A percentile compares a stretch with the other conserved stretches of the same genome.
Evolutionary conservation across 30 jellyfish, hydroid and myxozoan genomes (phyloP).

Genomic region (Rhopilema esculentum): DNA sequence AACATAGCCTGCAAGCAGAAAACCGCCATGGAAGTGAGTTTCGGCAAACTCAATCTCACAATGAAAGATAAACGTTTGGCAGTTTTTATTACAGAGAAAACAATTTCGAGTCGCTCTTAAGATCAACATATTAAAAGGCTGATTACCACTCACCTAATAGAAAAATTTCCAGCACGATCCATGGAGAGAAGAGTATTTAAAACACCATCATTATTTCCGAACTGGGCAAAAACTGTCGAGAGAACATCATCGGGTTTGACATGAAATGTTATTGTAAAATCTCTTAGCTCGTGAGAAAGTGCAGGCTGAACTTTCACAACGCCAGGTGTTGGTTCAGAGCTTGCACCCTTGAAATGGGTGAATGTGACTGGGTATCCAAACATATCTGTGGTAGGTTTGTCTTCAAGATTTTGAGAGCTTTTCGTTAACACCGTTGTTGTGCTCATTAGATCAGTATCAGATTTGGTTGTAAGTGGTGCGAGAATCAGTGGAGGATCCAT

Average conservation of each 20-base stretch:
- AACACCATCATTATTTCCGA: background rate
- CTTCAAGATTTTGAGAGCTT: background rate
- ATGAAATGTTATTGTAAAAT: slow-evolving; percentile 10
- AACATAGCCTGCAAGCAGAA: too few relatives aligned
- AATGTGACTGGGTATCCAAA: slow-evolving; percentile 19
- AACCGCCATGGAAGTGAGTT: too few relatives aligned
- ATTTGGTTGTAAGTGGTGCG: background rate
- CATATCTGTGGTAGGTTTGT: slow-evolving; percentile 2
- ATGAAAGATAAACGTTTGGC: too few relatives aligned
- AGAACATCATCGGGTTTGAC: slow-evolving; percentile 15
- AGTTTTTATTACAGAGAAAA: too few relatives aligned
- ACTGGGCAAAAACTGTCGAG: background rate
- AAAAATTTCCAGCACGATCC: slow-evolving; percentile 22
- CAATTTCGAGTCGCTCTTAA: too few relatives aligned
- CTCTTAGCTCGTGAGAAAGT: background rate
- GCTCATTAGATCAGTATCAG: slow-evolving; percentile 2
- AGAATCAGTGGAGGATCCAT: slow-evolving; percentile 22
- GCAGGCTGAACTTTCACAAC: background rate
- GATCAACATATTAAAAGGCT: too few relatives aligned
- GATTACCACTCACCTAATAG: slow-evolving; percentile 5
- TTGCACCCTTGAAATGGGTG: background rate
- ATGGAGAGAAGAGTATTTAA: background rate
- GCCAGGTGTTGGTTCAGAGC: background rate
- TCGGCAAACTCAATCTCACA: too few relatives aligned
- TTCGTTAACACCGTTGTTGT: background rate